Evolutionary conservation across 1,140 invertebrate species (phyloP).

Genomic region (Oryzaephilus surinamensis): DNA sequence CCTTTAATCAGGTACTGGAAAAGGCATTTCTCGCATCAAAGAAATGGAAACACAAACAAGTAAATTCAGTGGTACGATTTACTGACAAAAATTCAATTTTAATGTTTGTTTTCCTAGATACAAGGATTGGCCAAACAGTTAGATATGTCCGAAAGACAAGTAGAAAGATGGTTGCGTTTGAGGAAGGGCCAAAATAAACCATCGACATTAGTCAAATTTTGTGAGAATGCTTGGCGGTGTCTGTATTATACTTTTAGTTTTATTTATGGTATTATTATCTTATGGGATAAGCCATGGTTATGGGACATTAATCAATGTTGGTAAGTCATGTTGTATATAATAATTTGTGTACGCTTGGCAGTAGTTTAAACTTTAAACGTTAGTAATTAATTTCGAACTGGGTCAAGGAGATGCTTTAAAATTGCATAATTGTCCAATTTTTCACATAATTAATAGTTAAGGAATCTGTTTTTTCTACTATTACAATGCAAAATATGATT

Average conservation of each 20-base stretch:
- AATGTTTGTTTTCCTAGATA: slow-evolving; percentile 52
- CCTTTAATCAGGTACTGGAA: slow-evolving; percentile 58
- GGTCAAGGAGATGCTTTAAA: too few relatives aligned
- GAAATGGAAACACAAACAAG: slow-evolving; percentile 65
- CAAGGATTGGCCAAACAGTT: slow-evolving; percentile 71
- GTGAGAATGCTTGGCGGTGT: slow-evolving; percentile 83
- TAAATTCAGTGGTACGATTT: slow-evolving; percentile 29
- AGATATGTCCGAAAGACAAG: slow-evolving; percentile 69
- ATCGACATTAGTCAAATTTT: slow-evolving; percentile 83
- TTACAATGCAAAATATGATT: too few relatives aligned
- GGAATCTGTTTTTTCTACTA: too few relatives aligned
- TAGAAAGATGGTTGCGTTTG: slow-evolving; percentile 82
- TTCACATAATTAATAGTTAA: too few relatives aligned
- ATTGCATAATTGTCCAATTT: too few relatives aligned
- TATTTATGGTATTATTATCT: slow-evolving; percentile 61
- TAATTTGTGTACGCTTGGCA: too few relatives aligned
- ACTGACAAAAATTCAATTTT: slow-evolving; percentile 1
- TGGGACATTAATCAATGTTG: slow-evolving; percentile 90
- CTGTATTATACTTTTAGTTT: slow-evolving; percentile 79
- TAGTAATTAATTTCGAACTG: too few relatives aligned
- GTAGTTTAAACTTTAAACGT: too few relatives aligned
- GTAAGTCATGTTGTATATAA: slow-evolving; percentile 53
- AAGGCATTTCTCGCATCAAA: slow-evolving; percentile 54
- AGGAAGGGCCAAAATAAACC: slow-evolving; percentile 74
- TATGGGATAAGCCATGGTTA: slow-evolving; percentile 92